Evolutionary conservation across 2,113 vertebrate genomes (phyloP).

Genomic region (Chloroceryle aenea): DNA sequence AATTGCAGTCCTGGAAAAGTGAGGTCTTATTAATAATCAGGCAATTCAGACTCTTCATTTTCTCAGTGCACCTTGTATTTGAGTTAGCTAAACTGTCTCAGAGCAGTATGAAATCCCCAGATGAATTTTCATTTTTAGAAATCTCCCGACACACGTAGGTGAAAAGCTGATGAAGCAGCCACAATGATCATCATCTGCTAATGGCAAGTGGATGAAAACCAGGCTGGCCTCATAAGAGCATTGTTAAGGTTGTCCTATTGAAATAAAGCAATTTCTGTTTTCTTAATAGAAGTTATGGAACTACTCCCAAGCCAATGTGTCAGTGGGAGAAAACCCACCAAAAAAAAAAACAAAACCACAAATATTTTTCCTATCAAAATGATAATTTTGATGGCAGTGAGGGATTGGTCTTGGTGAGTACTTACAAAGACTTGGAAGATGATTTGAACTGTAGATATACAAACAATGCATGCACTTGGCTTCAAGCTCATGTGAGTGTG

Average conservation of each 20-base stretch:
- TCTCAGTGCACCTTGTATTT: neutral
- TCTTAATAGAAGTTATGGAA: neutral
- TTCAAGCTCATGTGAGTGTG: neutral
- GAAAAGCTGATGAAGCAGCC: neutral
- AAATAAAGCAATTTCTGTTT: neutral
- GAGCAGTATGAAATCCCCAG: neutral
- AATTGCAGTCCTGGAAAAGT: conserved; percentile 32
- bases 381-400: neutral
- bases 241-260: neutral
- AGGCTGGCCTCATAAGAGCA: neutral
- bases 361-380: neutral
- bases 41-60: neutral
- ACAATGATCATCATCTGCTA: neutral
- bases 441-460: neutral
- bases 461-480: neutral
- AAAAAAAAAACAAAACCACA: neutral
- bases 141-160: neutral
- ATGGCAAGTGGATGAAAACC: neutral
- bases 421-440: neutral
- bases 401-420: neutral
- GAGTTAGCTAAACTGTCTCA: neutral
- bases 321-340: neutral
- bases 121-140: conserved; percentile 7
- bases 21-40: conserved; percentile 2
- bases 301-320: neutral